phyloP scores from a whole-genome alignment of 2,113 vertebrate species.

The Mustelus asterias region DNA sequence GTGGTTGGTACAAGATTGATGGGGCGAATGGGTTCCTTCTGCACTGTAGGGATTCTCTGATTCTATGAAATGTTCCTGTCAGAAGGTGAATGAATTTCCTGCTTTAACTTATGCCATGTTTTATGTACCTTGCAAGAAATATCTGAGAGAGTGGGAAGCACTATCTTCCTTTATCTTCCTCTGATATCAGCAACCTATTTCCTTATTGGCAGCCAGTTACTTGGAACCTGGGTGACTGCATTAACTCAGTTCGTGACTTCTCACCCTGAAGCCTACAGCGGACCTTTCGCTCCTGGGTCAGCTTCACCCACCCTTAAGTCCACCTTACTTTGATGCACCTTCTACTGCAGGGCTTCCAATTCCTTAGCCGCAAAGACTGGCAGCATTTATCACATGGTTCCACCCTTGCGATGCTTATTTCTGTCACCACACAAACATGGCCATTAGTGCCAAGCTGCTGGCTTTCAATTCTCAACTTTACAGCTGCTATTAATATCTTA shows the following conservation, averaged over 20 bases:
- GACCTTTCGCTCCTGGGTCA: not conserved
- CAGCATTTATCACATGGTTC: too few relatives aligned
- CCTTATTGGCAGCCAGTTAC: not conserved
- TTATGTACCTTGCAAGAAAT: not conserved
- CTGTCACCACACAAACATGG: too few relatives aligned
- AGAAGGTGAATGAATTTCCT: not conserved
- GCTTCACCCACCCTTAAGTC: not conserved
- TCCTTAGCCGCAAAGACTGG: too few relatives aligned
- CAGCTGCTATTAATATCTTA: too few relatives aligned
- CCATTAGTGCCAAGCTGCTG: too few relatives aligned
- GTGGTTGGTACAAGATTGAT: too few relatives aligned
- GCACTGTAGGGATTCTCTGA: too few relatives aligned
- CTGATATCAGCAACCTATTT: not conserved
- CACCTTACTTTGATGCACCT: not conserved
- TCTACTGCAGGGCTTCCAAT: not conserved
- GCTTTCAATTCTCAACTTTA: too few relatives aligned
- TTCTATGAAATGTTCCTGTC: too few relatives aligned
- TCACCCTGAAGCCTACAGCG: not conserved
- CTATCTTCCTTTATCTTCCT: not conserved
- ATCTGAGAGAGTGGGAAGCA: not conserved
- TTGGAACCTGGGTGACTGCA: not conserved
- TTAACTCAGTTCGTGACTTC: not conserved
- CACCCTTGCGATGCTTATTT: too few relatives aligned
- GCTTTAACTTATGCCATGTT: not conserved
- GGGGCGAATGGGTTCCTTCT: too few relatives aligned